Percentiles rank a stretch among this genome's conserved stretches.
Conservation (phyloP, 2,113 vertebrate species). For the Natator depressus region DNA sequence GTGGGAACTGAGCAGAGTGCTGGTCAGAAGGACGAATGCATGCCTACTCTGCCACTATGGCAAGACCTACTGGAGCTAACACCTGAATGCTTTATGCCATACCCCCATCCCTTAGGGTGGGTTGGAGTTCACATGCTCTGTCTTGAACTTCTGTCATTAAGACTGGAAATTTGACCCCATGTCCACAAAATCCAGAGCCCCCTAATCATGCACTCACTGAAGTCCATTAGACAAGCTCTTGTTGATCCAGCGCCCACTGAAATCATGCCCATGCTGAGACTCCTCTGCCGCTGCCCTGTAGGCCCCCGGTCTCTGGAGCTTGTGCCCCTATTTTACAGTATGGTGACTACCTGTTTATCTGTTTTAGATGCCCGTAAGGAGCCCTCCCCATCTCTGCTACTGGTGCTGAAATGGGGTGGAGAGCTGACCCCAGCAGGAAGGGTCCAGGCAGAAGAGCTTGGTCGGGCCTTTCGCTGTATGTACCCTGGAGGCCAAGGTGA, state of each 20-base stretch:
- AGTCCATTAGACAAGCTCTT: not conserved
- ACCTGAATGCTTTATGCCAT: not conserved
- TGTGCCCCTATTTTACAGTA: not conserved
- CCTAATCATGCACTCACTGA: not conserved
- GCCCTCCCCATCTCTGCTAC: slow-evolving; percentile 85
- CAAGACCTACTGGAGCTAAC: not conserved
- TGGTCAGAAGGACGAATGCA: not conserved
- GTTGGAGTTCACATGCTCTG: not conserved
- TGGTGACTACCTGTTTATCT: slow-evolving; percentile 20
- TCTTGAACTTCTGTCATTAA: not conserved
- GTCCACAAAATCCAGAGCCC: not conserved
- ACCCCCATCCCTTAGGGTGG: not conserved
- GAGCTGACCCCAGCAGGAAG: slow-evolving; percentile 94
- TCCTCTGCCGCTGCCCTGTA: not conserved
- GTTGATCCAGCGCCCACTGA: not conserved
- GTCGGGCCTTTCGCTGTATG: slow-evolving; percentile 97
- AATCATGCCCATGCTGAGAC: not conserved
- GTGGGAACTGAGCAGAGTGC: not conserved
- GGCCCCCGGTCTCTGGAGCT: not conserved
- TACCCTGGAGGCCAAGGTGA: slow-evolving; percentile 98
- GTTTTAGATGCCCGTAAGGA: slow-evolving; percentile 84
- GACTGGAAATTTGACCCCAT: not conserved
- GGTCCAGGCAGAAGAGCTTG: slow-evolving; percentile 97
- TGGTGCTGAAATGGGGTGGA: slow-evolving; percentile 98
- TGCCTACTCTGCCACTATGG: not conserved